Evolutionary conservation across 2,113 vertebrate genomes (phyloP), one percentile per base, ranked within the genome.

Genomic region (Macrotus californicus): DNA sequence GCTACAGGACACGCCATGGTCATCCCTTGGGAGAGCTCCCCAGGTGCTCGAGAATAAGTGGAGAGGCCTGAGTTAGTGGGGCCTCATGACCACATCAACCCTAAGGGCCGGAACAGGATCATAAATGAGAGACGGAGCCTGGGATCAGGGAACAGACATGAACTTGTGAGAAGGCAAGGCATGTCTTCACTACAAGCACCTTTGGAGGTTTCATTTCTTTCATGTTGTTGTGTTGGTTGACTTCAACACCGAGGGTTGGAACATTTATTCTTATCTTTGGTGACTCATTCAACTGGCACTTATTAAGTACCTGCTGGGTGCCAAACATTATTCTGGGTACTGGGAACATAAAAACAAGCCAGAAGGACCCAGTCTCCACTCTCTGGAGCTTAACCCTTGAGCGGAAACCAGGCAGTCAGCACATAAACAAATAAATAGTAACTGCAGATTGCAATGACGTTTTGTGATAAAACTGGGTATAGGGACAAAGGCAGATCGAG

Each of bases 1-100:
- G 34, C 34, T 5, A 26, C 11, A 56, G 59, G 48, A 61, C 29
- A 6, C 2, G 1, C 34, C 3, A 6, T 10, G 82, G 69, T 21
- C 5, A 0, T 31, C 31, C 34, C 31, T 0, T 0, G 3, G 48
- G 26, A n/a, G n/a, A 4, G 41, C 12, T 41, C 34, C 41, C 36
- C 21, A 19, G 29, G 21, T 16, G 29, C 18, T 86, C 16, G 6
- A 41, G 88, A 41, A 52, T 12, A 31, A 64, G 4, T 26, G 46
- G 73, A 31, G 46, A 56, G 16, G 22, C 21, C 41, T n/a, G 54
- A 46, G 24, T 72, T 70, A 29, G 11, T 73, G 82, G 43, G 22
- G 16, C 3, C 36, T 73, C 13, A 1, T 18, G 83, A 52, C 5
- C 80, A n/a, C 5, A 34, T 15, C 54, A 61, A 26, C 22, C 41